Base-by-base conservation (phyloP, 2,797 vertebrate genomes). In the Pempheris klunzingeri region DNA sequence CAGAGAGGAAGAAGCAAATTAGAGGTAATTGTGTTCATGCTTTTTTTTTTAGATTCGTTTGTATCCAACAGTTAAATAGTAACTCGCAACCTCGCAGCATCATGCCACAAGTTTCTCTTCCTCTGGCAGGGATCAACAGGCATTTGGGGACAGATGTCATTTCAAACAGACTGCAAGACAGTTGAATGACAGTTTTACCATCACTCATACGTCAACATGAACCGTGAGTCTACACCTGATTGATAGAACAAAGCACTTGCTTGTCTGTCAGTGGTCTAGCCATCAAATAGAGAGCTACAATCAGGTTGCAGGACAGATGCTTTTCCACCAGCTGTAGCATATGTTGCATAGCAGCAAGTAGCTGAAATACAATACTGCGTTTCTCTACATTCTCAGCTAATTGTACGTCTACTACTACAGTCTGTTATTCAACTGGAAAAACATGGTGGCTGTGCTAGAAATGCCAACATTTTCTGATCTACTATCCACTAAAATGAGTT, bases 121-220 rank as follows among this genome's bases (percentile, higher is more conserved):
- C 30, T 53, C 18, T 46, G 18, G 24, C 63, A 71, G 28, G 20
- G 7, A 20, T 72, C 34, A 32, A 38, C 10, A 58, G 30, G 36
- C 36, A 52, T 61, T 60, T 53, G 8, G 43, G 49, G 11, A 64
- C 36, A 46, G n/a, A 63, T 66, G 46, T 77, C 6, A 70, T 78
- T 78, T 80, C 30, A 59, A 58, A 73, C 39, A 14, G 7, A 22
- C 4, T 32, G 58, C 39, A 20, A 14, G 63, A 46, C 68, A 67
- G 36, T 24, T 66, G 46, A 83, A 39, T 36, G 24, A 52, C 28
- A 77, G n/a, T 50, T 58, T 55, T 34, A 46, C 14, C 24, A 36
- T 64, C 50, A 36, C 38, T 70, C 39, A 54, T 28, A 64, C 2
- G n/a, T 68, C 49, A 52, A 54, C 49, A 39, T 43, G 7, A 24